Evolutionary conservation across 1,140 invertebrate genomes (phyloP), one percentile per base, ranked within the genome.

Genomic region (Scaptomyza pallida): DNA sequence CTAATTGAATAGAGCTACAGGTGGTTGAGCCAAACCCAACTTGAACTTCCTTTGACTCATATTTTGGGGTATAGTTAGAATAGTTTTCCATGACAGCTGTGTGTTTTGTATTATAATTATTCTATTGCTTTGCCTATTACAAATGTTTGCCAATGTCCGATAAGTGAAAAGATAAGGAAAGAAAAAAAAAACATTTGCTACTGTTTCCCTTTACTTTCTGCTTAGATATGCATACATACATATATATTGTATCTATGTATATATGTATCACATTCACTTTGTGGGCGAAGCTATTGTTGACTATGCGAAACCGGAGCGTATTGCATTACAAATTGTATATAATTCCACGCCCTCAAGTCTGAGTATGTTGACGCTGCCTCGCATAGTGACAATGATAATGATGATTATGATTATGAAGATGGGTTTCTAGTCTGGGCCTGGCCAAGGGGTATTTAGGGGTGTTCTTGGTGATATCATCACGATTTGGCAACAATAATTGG

Each of bases 251-350:
- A 63, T 5, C 3, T 40, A 23, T 16, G 17, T 47, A 15, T 41
- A 23, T 59, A 44, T 44, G 15, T 56, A 26, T 44, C 37, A 48
- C 19, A 48, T 40, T 19, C 17, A 35, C 6, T 65, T 65, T 72
- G 45, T 65, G 62, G 26, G 26, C 52, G 43, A 41, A 57, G 69
- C 55, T 62, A 6, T 78, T 71, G 70, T 55, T 33, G 40, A 52
- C 62, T 78, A 85, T 85, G 80, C 80, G 26, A 86, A 77, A 86
- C 61, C 40, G 73, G 40, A 70, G 73, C 51, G 81, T 86, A 88
- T 86, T 86, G 81, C 81, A 86, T 88, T 86, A 86, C 81, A 88
- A 81, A 86, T 78, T 86, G 70, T 86, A 70, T 72, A 77, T 88
- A 26, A 5, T 52, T 88, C 65, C 81, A 88, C 73, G 76, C 77